Conservation (phyloP, 2,113 vertebrate species). For the Tapirus terrestris region DNA sequence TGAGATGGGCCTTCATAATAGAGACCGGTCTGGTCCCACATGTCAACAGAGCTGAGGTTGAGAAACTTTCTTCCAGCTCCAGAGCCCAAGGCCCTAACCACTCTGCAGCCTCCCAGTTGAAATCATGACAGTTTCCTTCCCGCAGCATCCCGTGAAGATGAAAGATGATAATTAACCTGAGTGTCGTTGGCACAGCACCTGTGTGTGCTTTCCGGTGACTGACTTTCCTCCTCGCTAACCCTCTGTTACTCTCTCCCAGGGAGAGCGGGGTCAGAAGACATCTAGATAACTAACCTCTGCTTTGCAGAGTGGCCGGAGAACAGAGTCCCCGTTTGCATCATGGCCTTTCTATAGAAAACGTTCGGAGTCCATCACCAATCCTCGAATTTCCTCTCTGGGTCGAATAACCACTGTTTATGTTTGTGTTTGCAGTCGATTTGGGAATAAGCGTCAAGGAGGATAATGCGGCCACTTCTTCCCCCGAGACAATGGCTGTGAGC, state of each 20-base stretch:
- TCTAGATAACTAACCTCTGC: background rate
- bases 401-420: conserved; percentile 78
- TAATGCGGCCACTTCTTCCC: conserved; percentile 78
- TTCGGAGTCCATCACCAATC: conserved; percentile 38
- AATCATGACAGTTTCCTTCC: fast-evolving
- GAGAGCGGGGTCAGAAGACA: background rate
- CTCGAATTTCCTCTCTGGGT: conserved; percentile 59
- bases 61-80: background rate
- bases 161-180: fast-evolving
- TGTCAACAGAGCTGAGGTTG: fast-evolving
- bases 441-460: conserved; percentile 79
- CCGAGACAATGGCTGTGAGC: conserved; percentile 71
- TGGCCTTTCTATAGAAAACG: background rate
- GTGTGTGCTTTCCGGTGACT: fast-evolving
- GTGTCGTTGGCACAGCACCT: fast-evolving
- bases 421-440: conserved; percentile 84
- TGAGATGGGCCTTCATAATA: background rate
- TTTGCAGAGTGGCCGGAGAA: background rate
- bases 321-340: background rate
- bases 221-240: background rate
- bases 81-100: fast-evolving
- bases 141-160: fast-evolving
- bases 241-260: fast-evolving
- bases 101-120: fast-evolving
- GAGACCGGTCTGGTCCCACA: fast-evolving